A percentile compares a stretch with the other conserved stretches of the same genome.
Conservation (phyloP, 2,797 vertebrate species). For the Neosalanx taihuensis region DNA sequence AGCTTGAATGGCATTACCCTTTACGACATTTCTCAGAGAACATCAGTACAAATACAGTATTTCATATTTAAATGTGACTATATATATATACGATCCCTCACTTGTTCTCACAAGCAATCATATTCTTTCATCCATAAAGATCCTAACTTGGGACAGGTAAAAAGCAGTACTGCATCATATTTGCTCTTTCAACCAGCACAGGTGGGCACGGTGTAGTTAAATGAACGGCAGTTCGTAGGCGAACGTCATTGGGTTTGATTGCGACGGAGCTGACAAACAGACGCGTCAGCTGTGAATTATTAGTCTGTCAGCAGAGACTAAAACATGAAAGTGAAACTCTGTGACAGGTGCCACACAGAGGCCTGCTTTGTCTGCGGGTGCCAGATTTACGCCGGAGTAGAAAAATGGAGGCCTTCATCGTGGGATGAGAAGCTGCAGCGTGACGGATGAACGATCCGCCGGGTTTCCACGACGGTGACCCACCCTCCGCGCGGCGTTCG, state of each 20-base stretch:
- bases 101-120: background rate
- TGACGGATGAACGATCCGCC: slow-evolving; percentile 35
- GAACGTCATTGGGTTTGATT: slow-evolving; percentile 25
- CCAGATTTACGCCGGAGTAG: slow-evolving; percentile 31
- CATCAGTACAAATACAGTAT: too few species aligned
- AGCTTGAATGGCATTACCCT: too few species aligned
- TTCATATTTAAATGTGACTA: too few species aligned
- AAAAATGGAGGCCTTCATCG: slow-evolving; percentile 44
- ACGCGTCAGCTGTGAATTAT: slow-evolving; percentile 40
- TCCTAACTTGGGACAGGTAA: background rate
- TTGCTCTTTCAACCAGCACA: slow-evolving; percentile 12
- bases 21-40: too few species aligned
- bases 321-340: slow-evolving; percentile 43
- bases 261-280: slow-evolving; percentile 30
- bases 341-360: slow-evolving; percentile 54
- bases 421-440: slow-evolving; percentile 37
- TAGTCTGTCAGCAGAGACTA: slow-evolving; percentile 43
- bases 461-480: slow-evolving; percentile 22
- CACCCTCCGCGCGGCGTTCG: slow-evolving; percentile 29
- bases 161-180: background rate
- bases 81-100: too few species aligned
- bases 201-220: background rate
- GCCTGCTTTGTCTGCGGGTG: slow-evolving; percentile 40
- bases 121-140: too few species aligned
- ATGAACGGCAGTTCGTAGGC: slow-evolving; percentile 21